Conservation (phyloP, 2,797 vertebrate genomes). For the Typhlichthys eigenmanni region DNA sequence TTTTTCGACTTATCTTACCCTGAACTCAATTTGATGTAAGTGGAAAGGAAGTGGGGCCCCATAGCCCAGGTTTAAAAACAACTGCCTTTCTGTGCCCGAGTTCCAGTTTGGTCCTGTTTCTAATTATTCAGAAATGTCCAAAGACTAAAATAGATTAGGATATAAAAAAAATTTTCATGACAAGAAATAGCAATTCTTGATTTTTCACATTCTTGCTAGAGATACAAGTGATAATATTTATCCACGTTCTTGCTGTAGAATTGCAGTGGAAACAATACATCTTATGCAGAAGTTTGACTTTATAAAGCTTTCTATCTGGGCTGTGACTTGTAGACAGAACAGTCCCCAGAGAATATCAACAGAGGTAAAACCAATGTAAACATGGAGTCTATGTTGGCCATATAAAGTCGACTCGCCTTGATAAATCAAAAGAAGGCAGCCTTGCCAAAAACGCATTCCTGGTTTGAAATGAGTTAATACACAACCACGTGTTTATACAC, state of each 20-base stretch:
- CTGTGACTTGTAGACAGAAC: constrained; percentile 18
- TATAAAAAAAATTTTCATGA: no score
- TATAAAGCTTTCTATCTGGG: not conserved
- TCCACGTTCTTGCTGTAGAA: no score
- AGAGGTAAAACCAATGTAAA: constrained; percentile 55
- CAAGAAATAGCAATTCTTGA: no score
- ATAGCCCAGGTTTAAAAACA: not conserved
- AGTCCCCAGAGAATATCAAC: constrained; percentile 37
- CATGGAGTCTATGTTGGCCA: constrained; percentile 61
- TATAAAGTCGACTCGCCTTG: constrained; percentile 66
- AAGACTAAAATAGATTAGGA: no score
- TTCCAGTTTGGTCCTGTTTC: no score
- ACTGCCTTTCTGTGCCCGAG: not conserved
- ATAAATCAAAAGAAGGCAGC: constrained; percentile 44
- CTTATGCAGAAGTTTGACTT: not conserved
- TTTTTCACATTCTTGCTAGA: no score
- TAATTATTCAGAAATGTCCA: no score
- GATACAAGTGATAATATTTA: no score
- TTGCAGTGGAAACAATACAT: not conserved
- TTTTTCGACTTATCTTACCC: not conserved
- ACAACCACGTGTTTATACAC: constrained; percentile 6
- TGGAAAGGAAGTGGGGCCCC: constrained; percentile 37
- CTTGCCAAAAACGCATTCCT: constrained; percentile 33
- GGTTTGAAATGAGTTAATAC: not conserved
- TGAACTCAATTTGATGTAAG: constrained; percentile 41